Evolutionary conservation across 2,888 invertebrate genomes (phyloP).

Genomic region (Apamea epomidion): DNA sequence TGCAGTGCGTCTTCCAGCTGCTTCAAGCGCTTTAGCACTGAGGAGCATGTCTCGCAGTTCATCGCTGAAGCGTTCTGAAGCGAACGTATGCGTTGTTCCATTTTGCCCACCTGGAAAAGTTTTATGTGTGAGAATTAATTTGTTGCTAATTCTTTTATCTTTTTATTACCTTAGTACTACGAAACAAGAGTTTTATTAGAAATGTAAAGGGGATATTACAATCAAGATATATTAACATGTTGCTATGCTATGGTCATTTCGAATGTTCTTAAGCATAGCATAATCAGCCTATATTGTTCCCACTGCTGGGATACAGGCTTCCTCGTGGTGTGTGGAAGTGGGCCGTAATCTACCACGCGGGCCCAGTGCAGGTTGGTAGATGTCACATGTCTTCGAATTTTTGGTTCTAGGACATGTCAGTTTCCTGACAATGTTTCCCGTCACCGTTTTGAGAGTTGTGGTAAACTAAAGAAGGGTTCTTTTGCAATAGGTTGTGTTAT

Average conservation of each 20-base stretch:
- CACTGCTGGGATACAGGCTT: no score
- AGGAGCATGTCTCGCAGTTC: slow-evolving; percentile 92
- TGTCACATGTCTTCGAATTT: no score
- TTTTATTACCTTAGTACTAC: neutral
- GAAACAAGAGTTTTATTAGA: no score
- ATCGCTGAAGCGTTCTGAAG: slow-evolving; percentile 93
- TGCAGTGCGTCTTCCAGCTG: slow-evolving; percentile 92
- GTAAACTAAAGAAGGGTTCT: neutral
- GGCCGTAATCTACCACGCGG: no score
- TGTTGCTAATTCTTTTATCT: neutral
- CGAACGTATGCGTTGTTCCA: slow-evolving; percentile 93
- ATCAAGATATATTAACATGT: neutral
- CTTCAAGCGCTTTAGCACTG: slow-evolving; percentile 91
- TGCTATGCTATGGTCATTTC: neutral
- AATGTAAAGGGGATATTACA: neutral
- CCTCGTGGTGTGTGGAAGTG: no score
- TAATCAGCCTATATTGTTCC: no score
- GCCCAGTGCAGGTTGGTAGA: no score
- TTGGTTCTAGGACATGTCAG: no score
- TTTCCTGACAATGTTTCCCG: no score
- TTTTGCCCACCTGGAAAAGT: slow-evolving; percentile 91
- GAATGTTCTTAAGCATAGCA: neutral
- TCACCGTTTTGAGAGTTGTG: no score
- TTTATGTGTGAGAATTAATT: neutral
- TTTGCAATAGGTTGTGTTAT: neutral